Evolutionary conservation across 2,797 vertebrate species (phyloP).

Genomic region (Prionace glauca): DNA sequence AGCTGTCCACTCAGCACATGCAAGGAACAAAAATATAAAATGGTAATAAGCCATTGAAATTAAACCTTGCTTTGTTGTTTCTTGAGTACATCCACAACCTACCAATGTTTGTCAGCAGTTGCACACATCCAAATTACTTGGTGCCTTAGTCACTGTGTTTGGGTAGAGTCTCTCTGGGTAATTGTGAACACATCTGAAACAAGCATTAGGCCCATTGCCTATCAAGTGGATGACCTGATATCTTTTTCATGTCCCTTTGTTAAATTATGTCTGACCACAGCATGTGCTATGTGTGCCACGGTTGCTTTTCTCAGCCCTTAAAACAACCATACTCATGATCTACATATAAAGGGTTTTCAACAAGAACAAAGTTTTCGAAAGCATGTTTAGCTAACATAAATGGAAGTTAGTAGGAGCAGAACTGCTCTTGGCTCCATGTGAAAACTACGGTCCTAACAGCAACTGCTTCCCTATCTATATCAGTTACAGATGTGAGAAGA

Average conservation of each 20-base stretch:
- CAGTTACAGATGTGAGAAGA: background rate
- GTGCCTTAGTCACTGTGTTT: background rate
- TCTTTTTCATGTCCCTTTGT: background rate
- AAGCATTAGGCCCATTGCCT: no score
- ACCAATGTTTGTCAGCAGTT: background rate
- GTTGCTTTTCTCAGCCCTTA: background rate
- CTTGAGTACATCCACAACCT: background rate
- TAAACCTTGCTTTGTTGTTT: background rate
- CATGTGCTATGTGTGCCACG: background rate
- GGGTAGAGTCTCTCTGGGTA: background rate
- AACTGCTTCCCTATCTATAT: background rate
- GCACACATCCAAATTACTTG: background rate
- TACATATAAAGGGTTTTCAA: background rate
- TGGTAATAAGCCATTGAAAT: background rate
- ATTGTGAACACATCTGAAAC: background rate
- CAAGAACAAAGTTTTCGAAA: background rate
- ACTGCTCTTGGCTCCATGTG: no score
- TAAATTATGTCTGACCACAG: background rate
- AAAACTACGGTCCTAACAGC: background rate
- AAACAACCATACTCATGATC: background rate
- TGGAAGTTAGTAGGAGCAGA: no score
- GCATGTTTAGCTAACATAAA: background rate
- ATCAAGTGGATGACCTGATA: no score
- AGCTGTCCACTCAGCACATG: background rate
- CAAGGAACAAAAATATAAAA: background rate